These are phyloP conservation scores for Aphidius gifuensis DNA, from an alignment of 1,140 invertebrate genomes.

Conservation along the genomic window DNA sequence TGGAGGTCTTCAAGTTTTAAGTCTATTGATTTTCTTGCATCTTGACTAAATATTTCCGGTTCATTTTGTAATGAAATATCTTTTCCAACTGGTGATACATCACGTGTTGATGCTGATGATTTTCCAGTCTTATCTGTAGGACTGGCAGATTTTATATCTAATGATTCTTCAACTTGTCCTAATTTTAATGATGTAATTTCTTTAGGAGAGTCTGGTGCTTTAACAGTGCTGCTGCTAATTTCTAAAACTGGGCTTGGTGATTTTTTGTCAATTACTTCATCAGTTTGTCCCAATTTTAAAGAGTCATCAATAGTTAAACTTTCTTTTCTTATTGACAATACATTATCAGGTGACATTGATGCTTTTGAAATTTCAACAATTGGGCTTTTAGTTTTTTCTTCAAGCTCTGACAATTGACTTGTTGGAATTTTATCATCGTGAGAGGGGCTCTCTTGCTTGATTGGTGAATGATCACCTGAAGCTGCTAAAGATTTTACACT, in stretches of 20 bases:
- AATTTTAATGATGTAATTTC: too few relatives aligned
- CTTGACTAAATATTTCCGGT: too few relatives aligned
- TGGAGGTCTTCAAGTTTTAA: not conserved
- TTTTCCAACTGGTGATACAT: not conserved
- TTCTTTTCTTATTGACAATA: constrained; percentile 3
- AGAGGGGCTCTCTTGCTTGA: too few relatives aligned
- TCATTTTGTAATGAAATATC: not conserved
- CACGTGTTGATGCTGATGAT: not conserved
- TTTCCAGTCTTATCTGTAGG: not conserved
- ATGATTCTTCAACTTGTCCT: too few relatives aligned
- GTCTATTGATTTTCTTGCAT: too few relatives aligned
- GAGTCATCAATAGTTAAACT: not conserved
- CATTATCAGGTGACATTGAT: not conserved
- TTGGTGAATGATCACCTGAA: too few relatives aligned
- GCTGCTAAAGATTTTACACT: too few relatives aligned
- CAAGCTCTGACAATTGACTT: too few relatives aligned
- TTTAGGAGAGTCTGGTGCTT: too few relatives aligned
- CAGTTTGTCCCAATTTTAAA: not conserved
- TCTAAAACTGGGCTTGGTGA: not conserved
- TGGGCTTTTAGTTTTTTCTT: too few relatives aligned
- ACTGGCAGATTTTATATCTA: not conserved
- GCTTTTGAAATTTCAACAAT: constrained; percentile 3
- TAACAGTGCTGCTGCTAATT: too few relatives aligned
- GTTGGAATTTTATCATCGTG: too few relatives aligned
- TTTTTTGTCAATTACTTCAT: not conserved